A percentile compares a stretch with the other conserved stretches of the same genome.
phyloP scores from a whole-genome alignment of 1,140 invertebrate genomes.

The Hydropsyche tenuis region DNA sequence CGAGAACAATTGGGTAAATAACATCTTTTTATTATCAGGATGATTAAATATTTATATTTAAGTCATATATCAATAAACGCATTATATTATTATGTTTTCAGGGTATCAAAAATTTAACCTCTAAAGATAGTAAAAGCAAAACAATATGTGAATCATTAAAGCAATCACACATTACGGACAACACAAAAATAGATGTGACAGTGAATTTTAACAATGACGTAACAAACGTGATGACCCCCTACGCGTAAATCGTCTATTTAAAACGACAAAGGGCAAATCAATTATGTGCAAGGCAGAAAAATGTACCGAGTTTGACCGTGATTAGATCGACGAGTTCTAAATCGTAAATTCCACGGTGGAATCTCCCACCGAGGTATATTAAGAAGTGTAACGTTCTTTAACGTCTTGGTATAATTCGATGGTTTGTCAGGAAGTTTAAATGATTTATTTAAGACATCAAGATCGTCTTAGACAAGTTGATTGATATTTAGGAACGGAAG shows the following conservation, averaged over 20 bases:
- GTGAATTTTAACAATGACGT: slow-evolving; percentile 29
- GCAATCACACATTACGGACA: not conserved
- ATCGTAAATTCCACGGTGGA: not conserved
- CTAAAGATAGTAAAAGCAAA: not conserved
- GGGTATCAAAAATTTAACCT: not conserved
- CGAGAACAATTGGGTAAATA: too few relatives aligned
- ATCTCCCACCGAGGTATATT: not conserved
- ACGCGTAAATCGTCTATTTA: slow-evolving; percentile 6
- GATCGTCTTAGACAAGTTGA: too few relatives aligned
- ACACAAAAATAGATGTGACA: slow-evolving; percentile 35
- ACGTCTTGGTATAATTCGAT: too few relatives aligned
- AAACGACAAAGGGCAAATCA: slow-evolving; percentile 33
- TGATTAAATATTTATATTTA: too few relatives aligned
- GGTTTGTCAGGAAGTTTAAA: too few relatives aligned
- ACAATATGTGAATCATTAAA: slow-evolving; percentile 1
- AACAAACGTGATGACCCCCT: slow-evolving; percentile 18
- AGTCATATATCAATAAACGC: too few relatives aligned
- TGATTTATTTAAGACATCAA: too few relatives aligned
- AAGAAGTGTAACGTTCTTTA: too few relatives aligned
- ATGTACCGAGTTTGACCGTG: not conserved
- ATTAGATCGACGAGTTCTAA: too few relatives aligned
- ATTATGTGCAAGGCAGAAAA: not conserved
- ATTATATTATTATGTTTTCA: too few relatives aligned
- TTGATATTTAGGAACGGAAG: too few relatives aligned
- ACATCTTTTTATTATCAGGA: too few relatives aligned